Conservation (phyloP, 2,797 vertebrate genomes). For the Eremophila alpestris region DNA sequence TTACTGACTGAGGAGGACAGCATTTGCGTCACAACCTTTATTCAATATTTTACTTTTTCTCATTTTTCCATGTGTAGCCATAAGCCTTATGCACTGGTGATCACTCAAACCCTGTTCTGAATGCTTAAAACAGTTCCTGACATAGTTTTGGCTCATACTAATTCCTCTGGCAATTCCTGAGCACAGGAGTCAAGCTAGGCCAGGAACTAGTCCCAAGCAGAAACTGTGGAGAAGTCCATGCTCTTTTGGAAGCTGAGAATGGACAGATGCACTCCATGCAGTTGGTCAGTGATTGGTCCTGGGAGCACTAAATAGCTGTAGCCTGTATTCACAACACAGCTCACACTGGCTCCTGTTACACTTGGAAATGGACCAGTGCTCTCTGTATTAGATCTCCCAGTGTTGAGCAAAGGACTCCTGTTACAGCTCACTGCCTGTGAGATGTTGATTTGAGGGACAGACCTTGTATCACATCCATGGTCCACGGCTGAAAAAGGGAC, state of each 20-base stretch:
- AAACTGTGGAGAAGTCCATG: not conserved
- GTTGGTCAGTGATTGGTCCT: not conserved
- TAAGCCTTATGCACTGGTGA: not conserved
- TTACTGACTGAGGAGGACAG: not conserved
- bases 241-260: not conserved
- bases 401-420: not conserved
- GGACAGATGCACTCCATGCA: not conserved
- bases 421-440: not conserved
- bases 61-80: not conserved
- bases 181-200: not conserved
- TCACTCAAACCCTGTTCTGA: not conserved
- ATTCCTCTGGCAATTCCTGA: not conserved
- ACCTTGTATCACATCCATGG: not conserved
- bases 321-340: not conserved
- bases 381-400: not conserved
- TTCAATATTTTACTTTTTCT: not conserved
- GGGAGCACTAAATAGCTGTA: not conserved
- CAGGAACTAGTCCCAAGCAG: not conserved
- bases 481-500: not conserved
- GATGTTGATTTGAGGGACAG: not conserved
- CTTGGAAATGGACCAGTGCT: not conserved
- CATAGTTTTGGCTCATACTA: not conserved
- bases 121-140: not conserved
- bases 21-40: slow-evolving; percentile 21
- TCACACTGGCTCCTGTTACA: not conserved